Evolutionary conservation across 2,888 invertebrate species (phyloP).

Genomic region (Orthosia incerta): DNA sequence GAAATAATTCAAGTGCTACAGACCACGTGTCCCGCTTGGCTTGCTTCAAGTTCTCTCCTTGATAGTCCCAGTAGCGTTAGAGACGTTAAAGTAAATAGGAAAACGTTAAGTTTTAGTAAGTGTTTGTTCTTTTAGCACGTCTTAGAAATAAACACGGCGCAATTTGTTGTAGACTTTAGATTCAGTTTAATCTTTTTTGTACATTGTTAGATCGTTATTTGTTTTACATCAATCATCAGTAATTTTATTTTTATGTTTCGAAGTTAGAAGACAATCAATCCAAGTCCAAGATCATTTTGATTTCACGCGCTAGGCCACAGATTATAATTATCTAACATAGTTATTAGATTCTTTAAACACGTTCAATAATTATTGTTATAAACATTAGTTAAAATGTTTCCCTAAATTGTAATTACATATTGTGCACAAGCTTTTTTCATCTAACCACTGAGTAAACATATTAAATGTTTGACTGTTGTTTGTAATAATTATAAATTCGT

Average conservation of each 20-base stretch:
- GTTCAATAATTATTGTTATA: constrained; percentile 53
- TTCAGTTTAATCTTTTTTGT: constrained; percentile 8
- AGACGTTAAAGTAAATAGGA: constrained; percentile 41
- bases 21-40: constrained; percentile 56
- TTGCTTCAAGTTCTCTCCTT: constrained; percentile 48
- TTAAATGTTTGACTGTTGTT: constrained; percentile 53
- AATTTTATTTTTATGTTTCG: constrained; percentile 4
- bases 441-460: constrained; percentile 48
- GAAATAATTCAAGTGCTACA: constrained; percentile 58
- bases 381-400: constrained; percentile 50
- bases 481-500: constrained; percentile 53
- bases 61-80: constrained; percentile 55
- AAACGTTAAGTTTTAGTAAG: constrained; percentile 41
- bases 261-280: constrained; percentile 15
- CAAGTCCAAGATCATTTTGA: constrained; percentile 14
- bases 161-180: constrained; percentile 47
- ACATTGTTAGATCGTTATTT: constrained; percentile 32
- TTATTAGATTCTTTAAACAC: constrained; percentile 51
- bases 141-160: constrained; percentile 37
- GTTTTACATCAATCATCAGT: constrained; percentile 5
- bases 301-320: constrained; percentile 51
- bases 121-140: constrained; percentile 40
- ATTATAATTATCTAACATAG: constrained; percentile 40
- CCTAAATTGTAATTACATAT: constrained; percentile 56
- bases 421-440: constrained; percentile 65